Conservation (phyloP, 2,888 invertebrate genomes). For the Athripsodes cinereus region DNA sequence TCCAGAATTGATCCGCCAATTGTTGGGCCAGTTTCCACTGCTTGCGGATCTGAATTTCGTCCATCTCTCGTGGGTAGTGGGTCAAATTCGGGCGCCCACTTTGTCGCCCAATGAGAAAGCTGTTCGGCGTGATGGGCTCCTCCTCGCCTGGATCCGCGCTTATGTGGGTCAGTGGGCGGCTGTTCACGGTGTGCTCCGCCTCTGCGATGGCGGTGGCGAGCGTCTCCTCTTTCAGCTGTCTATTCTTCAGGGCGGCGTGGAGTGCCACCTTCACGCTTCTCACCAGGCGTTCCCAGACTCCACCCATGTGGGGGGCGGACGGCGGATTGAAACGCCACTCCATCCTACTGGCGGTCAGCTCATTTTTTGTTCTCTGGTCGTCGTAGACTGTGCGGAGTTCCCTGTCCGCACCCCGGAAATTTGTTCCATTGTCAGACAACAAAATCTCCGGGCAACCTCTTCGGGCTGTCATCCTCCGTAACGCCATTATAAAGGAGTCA, state of each 20-base stretch:
- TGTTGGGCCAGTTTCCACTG: conserved; percentile 4
- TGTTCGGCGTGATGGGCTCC: neutral
- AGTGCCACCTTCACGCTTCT: conserved; percentile 24
- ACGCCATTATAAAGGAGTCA: neutral
- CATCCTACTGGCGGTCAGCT: neutral
- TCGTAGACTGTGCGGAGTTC: neutral
- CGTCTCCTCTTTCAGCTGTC: conserved; percentile 26
- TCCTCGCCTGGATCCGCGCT: neutral
- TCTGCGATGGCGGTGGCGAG: neutral
- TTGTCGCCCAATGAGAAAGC: too few species aligned
- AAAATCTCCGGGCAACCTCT: too few species aligned
- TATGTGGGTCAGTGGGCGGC: neutral
- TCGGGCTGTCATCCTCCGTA: neutral
- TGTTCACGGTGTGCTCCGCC: neutral
- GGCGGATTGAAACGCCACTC: conserved; percentile 28
- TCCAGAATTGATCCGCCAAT: conserved; percentile 5
- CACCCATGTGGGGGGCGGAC: conserved; percentile 25
- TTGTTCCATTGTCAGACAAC: neutral
- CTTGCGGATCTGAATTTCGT: neutral
- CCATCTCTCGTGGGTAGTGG: neutral
- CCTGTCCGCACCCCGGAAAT: neutral
- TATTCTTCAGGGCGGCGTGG: conserved; percentile 16
- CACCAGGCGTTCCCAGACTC: neutral
- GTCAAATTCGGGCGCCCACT: too few species aligned
- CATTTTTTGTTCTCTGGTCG: neutral